Base-by-base conservation (phyloP, 2,888 invertebrate species). In the Charanyca ferruginea region DNA sequence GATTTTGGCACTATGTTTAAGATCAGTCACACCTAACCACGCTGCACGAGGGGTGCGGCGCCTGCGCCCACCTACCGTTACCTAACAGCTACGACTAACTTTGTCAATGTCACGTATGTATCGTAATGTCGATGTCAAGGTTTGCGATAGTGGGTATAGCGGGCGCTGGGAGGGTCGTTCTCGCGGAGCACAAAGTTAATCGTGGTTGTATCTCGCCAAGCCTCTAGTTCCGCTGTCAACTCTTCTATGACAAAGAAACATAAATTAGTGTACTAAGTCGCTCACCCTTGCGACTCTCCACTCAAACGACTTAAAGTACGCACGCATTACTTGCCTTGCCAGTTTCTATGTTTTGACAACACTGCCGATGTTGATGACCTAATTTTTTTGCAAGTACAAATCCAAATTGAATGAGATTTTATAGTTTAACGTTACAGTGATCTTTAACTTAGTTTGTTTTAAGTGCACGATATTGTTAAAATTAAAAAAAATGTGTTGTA, bases 391-490 rank as follows among this genome's bases (percentile, higher is more conserved):
- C 94, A 93, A 95, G 95, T 95, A 95, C 95, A 95, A 95, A 95
- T 94, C 94, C 93, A 90, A 94, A 91, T 91, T 93, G 94, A 95
- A 94, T 94, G 94, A 94, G 91, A 94, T 94, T 94, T 93, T 91
- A 91, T 92, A 94, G 92, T 93, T 92, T 94, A 93, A 94, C 94
- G 91, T 93, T 91, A 92, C 91, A 92, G 91, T 93, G 93, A 94
- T 93, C 90, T 92, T 93, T 94, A 93, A 94, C 93, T 93, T 93
- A 93, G 91, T 93, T 92, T 91, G 90, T 86, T 90, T 92, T 94
- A 94, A 94, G 94, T 94, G 95, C 95, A 95, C 94, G 95, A 93
- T 80, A 94, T 94, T 94, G 94, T 95, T 94, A 90, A 90, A 94
- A 91, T 91, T 91, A 90, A 92, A 68, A 32, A n/a, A 38, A 92